Evolutionary conservation across 1,140 invertebrate species (phyloP).

Genomic region (Berghia stephanieae): DNA sequence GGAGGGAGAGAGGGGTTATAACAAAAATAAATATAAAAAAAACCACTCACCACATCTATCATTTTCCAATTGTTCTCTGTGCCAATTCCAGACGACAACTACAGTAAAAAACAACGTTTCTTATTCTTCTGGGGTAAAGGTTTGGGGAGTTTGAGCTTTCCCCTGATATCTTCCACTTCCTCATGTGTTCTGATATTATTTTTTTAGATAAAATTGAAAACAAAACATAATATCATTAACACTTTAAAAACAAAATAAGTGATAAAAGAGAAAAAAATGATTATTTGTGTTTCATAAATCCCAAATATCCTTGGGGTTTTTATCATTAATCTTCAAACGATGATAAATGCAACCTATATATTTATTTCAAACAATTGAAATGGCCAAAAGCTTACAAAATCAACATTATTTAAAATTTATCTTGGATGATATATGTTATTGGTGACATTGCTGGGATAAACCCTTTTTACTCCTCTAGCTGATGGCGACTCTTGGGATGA

Average conservation of each 20-base stretch:
- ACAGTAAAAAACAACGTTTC: slow-evolving; percentile 59
- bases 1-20: background rate
- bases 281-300: background rate
- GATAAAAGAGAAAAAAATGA: background rate
- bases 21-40: background rate
- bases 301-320: too few relatives aligned
- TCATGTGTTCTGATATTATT: slow-evolving; percentile 30
- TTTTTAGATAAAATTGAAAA: background rate
- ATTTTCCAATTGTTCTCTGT: slow-evolving; percentile 59
- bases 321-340: background rate
- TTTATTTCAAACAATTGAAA: background rate
- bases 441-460: too few relatives aligned
- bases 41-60: slow-evolving; percentile 62
- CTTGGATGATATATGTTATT: background rate
- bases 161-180: slow-evolving; percentile 32
- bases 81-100: slow-evolving; percentile 62
- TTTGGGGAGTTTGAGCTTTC: slow-evolving; percentile 9
- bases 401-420: slow-evolving; percentile 3
- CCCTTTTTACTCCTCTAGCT: slow-evolving; percentile 14
- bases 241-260: too few relatives aligned
- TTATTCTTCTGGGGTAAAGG: slow-evolving; percentile 53
- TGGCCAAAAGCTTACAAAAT: background rate
- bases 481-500: background rate
- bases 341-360: background rate
- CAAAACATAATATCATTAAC: background rate